Percentiles rank a stretch among this genome's conserved stretches.
These are phyloP conservation scores for Oxyura jamaicensis DNA, from an alignment of 2,113 vertebrate genomes.

Conservation along the genomic window DNA sequence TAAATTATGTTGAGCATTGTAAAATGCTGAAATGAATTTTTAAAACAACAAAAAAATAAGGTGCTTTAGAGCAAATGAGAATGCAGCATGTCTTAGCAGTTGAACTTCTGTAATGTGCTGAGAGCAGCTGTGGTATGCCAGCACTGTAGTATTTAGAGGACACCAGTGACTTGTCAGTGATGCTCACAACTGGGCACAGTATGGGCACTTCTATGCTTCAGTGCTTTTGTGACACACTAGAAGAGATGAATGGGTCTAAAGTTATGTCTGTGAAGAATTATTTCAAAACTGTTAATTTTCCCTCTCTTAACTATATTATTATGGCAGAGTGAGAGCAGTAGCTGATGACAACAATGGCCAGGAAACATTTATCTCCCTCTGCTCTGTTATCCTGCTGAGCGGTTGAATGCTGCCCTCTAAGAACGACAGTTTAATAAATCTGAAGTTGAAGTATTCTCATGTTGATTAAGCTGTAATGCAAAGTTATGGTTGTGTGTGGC, in stretches of 20 bases:
- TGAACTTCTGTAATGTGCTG: not conserved
- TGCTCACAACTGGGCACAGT: not conserved
- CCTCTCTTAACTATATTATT: not conserved
- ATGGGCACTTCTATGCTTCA: not conserved
- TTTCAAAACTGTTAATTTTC: conserved; percentile 3
- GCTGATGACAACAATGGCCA: not conserved
- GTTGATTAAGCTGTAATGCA: conserved; percentile 53
- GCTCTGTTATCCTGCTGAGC: not conserved
- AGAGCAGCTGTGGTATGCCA: not conserved
- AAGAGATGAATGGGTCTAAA: not conserved
- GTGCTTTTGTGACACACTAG: not conserved
- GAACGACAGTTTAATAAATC: conserved; percentile 53
- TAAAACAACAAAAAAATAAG: not conserved
- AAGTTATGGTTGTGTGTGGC: not conserved
- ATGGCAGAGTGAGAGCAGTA: not conserved
- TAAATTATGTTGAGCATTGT: not conserved
- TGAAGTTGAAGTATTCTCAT: conserved; percentile 25
- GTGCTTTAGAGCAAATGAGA: not conserved
- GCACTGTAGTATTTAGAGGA: not conserved
- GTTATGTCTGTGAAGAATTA: not conserved
- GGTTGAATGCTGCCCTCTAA: conserved; percentile 16
- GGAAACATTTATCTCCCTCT: conserved; percentile 27
- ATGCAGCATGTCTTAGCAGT: not conserved
- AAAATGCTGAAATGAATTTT: not conserved
- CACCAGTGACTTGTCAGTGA: not conserved